Evolutionary conservation across 2,797 vertebrate genomes (phyloP).

Genomic region (Lacerta viridis): DNA sequence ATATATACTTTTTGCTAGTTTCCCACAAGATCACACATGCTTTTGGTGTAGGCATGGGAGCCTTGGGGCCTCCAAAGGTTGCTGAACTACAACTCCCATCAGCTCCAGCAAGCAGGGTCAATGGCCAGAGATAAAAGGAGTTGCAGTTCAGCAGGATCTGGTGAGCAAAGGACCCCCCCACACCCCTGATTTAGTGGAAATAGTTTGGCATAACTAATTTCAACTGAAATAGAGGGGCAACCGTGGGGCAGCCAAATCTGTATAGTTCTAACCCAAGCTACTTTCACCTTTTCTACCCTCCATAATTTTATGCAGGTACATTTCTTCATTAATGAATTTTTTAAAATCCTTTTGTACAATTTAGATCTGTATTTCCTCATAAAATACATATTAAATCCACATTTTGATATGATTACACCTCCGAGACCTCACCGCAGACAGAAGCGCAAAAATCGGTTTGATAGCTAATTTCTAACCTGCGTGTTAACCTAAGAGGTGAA

Average conservation of each 20-base stretch:
- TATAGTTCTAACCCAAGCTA: too few relatives aligned
- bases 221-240: background rate
- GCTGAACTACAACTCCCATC: too few relatives aligned
- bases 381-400: background rate
- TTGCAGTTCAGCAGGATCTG: too few relatives aligned
- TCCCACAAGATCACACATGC: too few relatives aligned
- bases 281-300: background rate
- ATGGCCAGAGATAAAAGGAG: too few relatives aligned
- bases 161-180: too few relatives aligned
- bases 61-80: too few relatives aligned
- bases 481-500: too few relatives aligned
- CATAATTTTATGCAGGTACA: background rate
- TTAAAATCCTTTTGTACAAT: background rate
- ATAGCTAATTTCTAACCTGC: background rate
- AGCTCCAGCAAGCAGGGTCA: too few relatives aligned
- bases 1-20: too few relatives aligned
- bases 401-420: background rate
- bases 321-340: background rate
- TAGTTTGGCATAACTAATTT: background rate
- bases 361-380: slow-evolving; percentile 11
- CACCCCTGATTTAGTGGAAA: background rate
- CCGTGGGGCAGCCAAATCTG: background rate
- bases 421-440: background rate
- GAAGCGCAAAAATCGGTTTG: background rate
- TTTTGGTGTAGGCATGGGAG: too few relatives aligned